A percentile compares a stretch with the other conserved stretches of the same genome.
These are phyloP conservation scores for Oxyura jamaicensis DNA, from an alignment of 2,113 vertebrate genomes.

Conservation along the genomic window DNA sequence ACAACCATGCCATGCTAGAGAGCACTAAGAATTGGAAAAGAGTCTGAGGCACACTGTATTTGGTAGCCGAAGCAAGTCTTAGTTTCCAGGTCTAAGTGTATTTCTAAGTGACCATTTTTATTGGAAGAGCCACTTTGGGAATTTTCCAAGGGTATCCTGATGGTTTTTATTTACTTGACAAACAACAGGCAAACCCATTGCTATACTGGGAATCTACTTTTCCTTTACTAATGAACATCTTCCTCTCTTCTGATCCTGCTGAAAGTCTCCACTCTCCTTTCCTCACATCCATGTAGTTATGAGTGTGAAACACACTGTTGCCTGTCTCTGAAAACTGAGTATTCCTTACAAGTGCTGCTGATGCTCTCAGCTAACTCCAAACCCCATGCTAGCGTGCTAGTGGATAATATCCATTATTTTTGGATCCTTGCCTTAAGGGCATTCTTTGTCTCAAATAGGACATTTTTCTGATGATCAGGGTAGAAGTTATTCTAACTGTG, in stretches of 20 bases:
- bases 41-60: accelerated
- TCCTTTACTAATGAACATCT: background rate
- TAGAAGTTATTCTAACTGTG: conserved; percentile 61
- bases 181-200: background rate
- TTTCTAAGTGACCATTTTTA: background rate
- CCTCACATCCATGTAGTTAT: background rate
- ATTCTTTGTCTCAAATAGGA: conserved; percentile 25
- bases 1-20: background rate
- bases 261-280: background rate
- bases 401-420: conserved; percentile 21
- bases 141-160: background rate
- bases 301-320: background rate
- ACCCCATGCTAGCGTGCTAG: background rate
- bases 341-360: background rate
- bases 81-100: background rate
- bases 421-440: background rate
- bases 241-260: background rate
- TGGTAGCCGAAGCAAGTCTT: background rate
- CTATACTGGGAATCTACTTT: background rate
- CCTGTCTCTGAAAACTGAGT: background rate
- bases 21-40: background rate
- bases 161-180: background rate
- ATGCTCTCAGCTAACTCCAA: background rate
- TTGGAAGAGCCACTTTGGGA: background rate
- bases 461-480: conserved; percentile 31